Conservation (phyloP, 2,888 invertebrate species). For the Xiphydria camelus region DNA sequence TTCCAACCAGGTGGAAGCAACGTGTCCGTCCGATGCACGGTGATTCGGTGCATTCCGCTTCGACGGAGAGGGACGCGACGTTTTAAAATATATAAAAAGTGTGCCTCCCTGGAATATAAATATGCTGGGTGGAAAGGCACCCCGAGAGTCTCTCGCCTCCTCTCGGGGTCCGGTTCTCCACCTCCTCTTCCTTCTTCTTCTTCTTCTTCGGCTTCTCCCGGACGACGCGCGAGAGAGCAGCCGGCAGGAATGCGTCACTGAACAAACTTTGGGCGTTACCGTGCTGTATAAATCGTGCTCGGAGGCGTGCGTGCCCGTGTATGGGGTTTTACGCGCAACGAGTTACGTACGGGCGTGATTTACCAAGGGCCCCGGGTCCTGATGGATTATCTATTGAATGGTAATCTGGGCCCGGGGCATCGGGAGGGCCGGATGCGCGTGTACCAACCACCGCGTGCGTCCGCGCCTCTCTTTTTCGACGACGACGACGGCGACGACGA, state of each 20-base stretch:
- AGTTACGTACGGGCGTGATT: conserved; percentile 32
- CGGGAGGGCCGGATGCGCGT: too few species aligned
- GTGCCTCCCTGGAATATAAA: conserved; percentile 1
- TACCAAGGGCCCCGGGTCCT: conserved; percentile 32
- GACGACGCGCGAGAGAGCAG: background rate
- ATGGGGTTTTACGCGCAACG: background rate
- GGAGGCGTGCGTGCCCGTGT: background rate
- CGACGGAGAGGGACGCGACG: background rate
- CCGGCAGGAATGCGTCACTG: conserved; percentile 33
- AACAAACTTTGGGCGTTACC: conserved; percentile 45
- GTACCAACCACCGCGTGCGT: too few species aligned
- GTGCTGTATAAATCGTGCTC: conserved; percentile 33
- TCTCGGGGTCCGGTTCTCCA: conserved; percentile 10
- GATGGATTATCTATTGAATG: conserved; percentile 47
- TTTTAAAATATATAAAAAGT: background rate
- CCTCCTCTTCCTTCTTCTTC: conserved; percentile 9
- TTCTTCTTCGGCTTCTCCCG: background rate
- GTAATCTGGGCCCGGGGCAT: conserved; percentile 31
- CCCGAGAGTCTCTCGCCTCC: too few species aligned
- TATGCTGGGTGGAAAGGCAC: too few species aligned
- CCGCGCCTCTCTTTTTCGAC: too few species aligned
- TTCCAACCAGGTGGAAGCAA: too few species aligned
- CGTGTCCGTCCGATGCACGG: too few species aligned
- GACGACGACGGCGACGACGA: conserved; percentile 13
- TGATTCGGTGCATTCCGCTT: background rate